phyloP scores from a whole-genome alignment of 2,888 invertebrate genomes.

The Hesperia comma region DNA sequence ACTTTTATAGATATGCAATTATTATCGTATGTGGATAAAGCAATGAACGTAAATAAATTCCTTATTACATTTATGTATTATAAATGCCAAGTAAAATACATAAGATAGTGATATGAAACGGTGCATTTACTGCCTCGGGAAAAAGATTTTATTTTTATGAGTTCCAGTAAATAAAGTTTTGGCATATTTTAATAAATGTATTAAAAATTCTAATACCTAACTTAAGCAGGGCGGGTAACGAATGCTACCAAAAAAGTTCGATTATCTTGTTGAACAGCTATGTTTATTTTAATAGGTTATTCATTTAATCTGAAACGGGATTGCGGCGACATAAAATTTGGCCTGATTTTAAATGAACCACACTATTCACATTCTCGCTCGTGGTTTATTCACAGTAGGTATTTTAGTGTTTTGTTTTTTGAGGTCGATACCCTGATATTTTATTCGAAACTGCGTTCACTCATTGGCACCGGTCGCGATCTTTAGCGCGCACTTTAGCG shows the following conservation, averaged over 20 bases:
- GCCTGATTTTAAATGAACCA: slow-evolving; percentile 17
- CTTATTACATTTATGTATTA: too few relatives aligned
- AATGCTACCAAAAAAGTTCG: neutral
- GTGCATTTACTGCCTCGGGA: too few relatives aligned
- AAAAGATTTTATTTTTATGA: too few relatives aligned
- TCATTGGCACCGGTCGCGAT: slow-evolving; percentile 19
- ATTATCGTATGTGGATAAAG: too few relatives aligned
- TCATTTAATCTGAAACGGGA: slow-evolving; percentile 13
- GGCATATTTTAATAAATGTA: too few relatives aligned
- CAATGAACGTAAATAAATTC: too few relatives aligned
- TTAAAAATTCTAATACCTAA: too few relatives aligned
- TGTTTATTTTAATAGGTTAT: slow-evolving; percentile 7
- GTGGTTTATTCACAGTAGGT: slow-evolving; percentile 24
- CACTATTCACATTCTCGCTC: neutral
- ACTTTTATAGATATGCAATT: too few relatives aligned
- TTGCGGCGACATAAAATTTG: slow-evolving; percentile 14
- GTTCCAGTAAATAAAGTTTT: too few relatives aligned
- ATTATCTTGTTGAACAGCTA: neutral
- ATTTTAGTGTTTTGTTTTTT: slow-evolving; percentile 44
- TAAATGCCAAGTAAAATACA: too few relatives aligned
- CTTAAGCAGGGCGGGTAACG: too few relatives aligned
- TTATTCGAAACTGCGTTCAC: slow-evolving; percentile 33
- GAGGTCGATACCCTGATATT: slow-evolving; percentile 45
- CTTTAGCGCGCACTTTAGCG: slow-evolving; percentile 8
- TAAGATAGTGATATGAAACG: too few relatives aligned